These are phyloP conservation scores for Chelonoidis abingdonii DNA, from an alignment of 2,113 vertebrate genomes.

Conservation along the genomic window DNA sequence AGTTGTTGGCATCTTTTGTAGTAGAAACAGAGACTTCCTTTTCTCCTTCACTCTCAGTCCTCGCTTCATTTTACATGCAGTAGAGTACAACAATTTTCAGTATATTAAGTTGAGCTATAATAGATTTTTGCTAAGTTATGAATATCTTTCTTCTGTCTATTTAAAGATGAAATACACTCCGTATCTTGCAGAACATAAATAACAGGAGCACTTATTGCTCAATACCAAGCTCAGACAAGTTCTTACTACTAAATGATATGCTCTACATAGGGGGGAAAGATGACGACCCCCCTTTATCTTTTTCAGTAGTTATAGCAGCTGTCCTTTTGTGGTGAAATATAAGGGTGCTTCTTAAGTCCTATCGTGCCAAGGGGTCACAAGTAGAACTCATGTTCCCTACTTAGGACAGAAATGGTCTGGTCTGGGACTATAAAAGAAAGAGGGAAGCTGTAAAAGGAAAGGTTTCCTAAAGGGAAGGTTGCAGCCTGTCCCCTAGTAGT, in stretches of 20 bases:
- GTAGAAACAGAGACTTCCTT: neutral
- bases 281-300: no score
- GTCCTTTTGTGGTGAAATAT: neutral
- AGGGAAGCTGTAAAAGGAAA: neutral
- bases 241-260: rapidly evolving
- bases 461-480: neutral
- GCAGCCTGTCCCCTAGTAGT: neutral
- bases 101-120: neutral
- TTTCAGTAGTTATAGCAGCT: neutral
- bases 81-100: neutral
- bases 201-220: neutral
- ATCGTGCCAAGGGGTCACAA: neutral
- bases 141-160: neutral
- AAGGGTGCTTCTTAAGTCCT: neutral
- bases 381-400: neutral
- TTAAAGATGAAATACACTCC: neutral
- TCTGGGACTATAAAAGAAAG: neutral
- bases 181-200: neutral
- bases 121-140: no score
- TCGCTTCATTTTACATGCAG: neutral
- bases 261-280: neutral
- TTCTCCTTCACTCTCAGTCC: neutral
- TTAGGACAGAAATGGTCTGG: neutral
- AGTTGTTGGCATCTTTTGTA: neutral
- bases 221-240: neutral